These are phyloP conservation scores for Acanthochromis polyacanthus DNA, from an alignment of 2,113 vertebrate genomes.

Conservation along the genomic window DNA sequence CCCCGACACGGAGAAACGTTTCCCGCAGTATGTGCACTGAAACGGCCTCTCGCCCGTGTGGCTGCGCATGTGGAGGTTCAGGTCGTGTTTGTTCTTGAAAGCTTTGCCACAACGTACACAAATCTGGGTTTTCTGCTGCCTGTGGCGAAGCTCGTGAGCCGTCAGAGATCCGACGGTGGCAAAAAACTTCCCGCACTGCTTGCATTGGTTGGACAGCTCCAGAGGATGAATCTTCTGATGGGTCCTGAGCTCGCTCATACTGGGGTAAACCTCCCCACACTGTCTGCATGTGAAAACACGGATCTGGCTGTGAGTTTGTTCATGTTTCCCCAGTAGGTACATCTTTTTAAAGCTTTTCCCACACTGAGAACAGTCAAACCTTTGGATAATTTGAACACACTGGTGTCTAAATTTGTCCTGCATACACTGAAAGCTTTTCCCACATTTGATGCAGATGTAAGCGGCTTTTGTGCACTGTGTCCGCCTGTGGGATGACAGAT, in stretches of 20 bases:
- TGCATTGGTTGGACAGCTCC: constrained; percentile 44
- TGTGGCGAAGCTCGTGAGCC: constrained; percentile 54
- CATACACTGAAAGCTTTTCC: constrained; percentile 51
- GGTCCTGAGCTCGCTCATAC: constrained; percentile 47
- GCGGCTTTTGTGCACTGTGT: constrained; percentile 61
- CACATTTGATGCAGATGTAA: constrained; percentile 67
- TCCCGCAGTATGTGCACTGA: constrained; percentile 66
- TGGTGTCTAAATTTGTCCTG: constrained; percentile 55
- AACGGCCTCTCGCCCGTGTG: constrained; percentile 72
- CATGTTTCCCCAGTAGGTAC: constrained; percentile 51
- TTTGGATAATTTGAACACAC: constrained; percentile 38
- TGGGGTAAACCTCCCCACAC: constrained; percentile 43
- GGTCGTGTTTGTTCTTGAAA: constrained; percentile 45
- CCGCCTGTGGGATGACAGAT: constrained; percentile 59
- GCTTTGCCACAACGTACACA: constrained; percentile 56
- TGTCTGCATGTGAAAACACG: constrained; percentile 56
- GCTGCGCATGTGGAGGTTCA: constrained; percentile 64
- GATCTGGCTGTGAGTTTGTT: constrained; percentile 47
- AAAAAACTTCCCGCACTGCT: constrained; percentile 62
- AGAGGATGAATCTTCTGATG: constrained; percentile 62
- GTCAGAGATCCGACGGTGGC: constrained; percentile 27
- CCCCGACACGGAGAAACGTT: constrained; percentile 50
- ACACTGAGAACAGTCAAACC: constrained; percentile 65
- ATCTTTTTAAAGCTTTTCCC: constrained; percentile 61
- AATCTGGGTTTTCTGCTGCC: constrained; percentile 38